Conservation (phyloP, 2,888 invertebrate genomes). For the Ectobius pallidus region DNA sequence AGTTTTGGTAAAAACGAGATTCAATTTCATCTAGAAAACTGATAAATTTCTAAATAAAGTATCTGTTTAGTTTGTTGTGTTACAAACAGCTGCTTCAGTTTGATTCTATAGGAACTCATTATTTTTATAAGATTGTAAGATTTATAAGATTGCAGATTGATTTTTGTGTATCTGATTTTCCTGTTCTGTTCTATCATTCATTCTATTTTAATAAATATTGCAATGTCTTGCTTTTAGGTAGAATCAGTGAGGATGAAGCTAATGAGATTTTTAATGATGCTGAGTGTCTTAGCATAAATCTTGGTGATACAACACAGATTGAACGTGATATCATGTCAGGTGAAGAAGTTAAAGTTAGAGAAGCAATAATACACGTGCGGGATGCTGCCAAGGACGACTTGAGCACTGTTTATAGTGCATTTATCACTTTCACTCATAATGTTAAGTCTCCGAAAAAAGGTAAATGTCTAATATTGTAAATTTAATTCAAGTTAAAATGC, state of each 20-base stretch:
- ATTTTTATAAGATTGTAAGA: no score
- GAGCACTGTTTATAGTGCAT: neutral
- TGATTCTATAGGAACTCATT: no score
- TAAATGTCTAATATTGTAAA: conserved; percentile 1
- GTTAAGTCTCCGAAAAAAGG: neutral
- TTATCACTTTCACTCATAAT: neutral
- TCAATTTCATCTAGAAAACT: neutral
- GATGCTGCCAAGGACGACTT: neutral
- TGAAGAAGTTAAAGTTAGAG: neutral
- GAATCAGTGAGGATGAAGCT: neutral
- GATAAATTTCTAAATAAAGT: neutral
- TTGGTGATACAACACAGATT: neutral
- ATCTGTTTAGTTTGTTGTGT: neutral
- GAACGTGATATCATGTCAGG: neutral
- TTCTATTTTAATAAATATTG: neutral
- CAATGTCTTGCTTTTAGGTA: neutral
- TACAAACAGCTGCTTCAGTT: neutral
- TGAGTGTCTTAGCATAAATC: neutral
- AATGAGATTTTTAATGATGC: neutral
- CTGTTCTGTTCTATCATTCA: no score
- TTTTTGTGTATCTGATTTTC: no score
- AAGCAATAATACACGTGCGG: neutral
- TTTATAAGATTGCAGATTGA: no score
- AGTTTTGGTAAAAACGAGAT: no score
- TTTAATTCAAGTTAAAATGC: no score